These are phyloP conservation scores for Vanessa atalanta DNA, from an alignment of 1,140 invertebrate genomes.

Conservation along the genomic window DNA sequence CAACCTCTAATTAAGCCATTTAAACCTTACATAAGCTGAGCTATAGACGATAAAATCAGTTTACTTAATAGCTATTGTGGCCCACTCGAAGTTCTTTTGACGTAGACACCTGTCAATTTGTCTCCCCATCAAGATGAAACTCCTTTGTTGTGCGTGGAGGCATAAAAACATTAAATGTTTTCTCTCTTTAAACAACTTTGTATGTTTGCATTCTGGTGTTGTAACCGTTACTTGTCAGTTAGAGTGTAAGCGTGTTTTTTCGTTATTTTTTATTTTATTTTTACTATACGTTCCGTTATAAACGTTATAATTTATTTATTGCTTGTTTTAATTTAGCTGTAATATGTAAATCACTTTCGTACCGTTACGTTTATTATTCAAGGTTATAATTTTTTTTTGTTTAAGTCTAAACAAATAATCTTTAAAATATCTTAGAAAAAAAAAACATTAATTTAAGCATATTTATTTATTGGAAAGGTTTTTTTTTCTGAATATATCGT, in stretches of 20 bases:
- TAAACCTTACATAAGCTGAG: constrained; percentile 28
- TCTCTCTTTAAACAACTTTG: constrained; percentile 1
- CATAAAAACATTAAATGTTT: constrained; percentile 22
- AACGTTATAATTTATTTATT: not conserved
- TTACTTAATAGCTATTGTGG: constrained; percentile 30
- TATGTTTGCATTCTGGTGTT: constrained; percentile 7
- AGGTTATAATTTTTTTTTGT: no score
- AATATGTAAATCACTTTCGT: not conserved
- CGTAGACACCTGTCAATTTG: constrained; percentile 21
- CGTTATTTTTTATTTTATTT: not conserved
- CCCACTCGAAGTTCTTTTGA: not conserved
- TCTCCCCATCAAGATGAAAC: constrained; percentile 24
- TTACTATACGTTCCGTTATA: not conserved
- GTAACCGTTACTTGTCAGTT: constrained; percentile 4
- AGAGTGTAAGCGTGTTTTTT: constrained; percentile 1
- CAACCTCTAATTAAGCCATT: not conserved
- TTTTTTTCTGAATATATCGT: no score
- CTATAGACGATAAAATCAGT: constrained; percentile 28
- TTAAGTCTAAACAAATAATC: no score
- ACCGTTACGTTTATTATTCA: not conserved
- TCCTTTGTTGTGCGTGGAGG: constrained; percentile 24
- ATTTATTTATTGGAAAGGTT: no score
- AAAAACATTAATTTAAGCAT: no score
- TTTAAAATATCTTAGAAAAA: no score
- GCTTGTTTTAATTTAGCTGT: not conserved